Conservation (phyloP, 1,140 invertebrate genomes). For the Subanguina moxae region DNA sequence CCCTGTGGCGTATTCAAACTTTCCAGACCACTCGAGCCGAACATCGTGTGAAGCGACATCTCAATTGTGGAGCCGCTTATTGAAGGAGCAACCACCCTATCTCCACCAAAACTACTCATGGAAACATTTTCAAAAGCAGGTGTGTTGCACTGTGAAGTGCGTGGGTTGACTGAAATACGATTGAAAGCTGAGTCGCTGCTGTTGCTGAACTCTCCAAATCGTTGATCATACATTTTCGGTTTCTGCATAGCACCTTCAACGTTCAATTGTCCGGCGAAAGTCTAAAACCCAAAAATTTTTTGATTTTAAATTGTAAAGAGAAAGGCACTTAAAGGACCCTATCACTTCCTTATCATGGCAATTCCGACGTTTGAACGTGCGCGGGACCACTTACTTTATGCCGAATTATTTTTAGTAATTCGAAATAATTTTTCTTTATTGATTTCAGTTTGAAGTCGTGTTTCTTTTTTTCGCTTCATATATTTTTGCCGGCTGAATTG, state of each 20-base stretch:
- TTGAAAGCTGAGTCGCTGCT: neutral
- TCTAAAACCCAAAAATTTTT: slow-evolving; percentile 5
- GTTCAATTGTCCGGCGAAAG: slow-evolving; percentile 3
- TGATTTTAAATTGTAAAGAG: too few relatives aligned
- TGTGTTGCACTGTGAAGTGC: slow-evolving; percentile 32
- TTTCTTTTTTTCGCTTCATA: too few relatives aligned
- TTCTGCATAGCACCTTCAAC: neutral
- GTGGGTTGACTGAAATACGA: slow-evolving; percentile 4
- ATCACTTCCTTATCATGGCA: too few relatives aligned
- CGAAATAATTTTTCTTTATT: too few relatives aligned
- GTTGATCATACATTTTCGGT: too few relatives aligned
- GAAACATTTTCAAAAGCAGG: slow-evolving; percentile 19
- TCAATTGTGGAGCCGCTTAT: neutral
- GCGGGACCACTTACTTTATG: too few relatives aligned
- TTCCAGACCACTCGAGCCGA: slow-evolving; percentile 16
- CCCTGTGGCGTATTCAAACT: slow-evolving; percentile 35
- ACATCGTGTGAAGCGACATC: slow-evolving; percentile 20
- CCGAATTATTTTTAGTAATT: too few relatives aligned
- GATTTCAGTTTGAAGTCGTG: too few relatives aligned
- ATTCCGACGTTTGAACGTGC: too few relatives aligned
- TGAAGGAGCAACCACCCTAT: neutral
- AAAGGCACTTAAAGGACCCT: too few relatives aligned
- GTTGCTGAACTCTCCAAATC: neutral
- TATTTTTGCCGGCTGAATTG: too few relatives aligned
- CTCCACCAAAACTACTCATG: neutral